Percentiles rank a stretch among this genome's conserved stretches.
Conservation (phyloP, 2,888 invertebrate genomes). For the Blera fallax region DNA sequence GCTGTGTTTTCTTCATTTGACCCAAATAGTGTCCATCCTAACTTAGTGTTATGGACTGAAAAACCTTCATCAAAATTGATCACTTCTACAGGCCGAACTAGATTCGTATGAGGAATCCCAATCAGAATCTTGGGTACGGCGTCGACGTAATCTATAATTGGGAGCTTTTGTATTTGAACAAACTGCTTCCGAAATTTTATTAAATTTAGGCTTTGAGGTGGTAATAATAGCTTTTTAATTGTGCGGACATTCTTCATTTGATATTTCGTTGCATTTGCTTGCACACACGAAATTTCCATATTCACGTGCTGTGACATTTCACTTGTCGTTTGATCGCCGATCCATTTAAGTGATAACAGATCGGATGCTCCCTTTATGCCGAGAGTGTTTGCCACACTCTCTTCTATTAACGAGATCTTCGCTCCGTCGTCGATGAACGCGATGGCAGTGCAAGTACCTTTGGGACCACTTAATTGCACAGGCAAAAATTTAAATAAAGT, state of each 20-base stretch:
- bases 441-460: background rate
- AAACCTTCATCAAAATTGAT: background rate
- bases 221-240: background rate
- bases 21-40: background rate
- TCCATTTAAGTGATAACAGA: no score
- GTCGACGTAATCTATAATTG: background rate
- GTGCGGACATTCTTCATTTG: slow-evolving; percentile 19
- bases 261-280: background rate
- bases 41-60: background rate
- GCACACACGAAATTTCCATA: background rate
- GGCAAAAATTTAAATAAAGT: no score
- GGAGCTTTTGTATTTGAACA: background rate
- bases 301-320: no score
- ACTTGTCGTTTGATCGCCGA: no score
- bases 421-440: slow-evolving; percentile 20
- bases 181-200: background rate
- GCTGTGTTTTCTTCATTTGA: background rate
- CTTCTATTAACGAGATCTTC: background rate
- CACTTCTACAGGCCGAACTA: background rate
- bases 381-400: slow-evolving; percentile 3
- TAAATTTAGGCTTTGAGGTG: background rate
- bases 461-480: background rate
- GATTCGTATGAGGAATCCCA: slow-evolving; percentile 13
- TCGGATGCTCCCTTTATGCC: slow-evolving; percentile 1
- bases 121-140: background rate